Evolutionary conservation across 2,113 vertebrate species (phyloP).

Genomic region (Psephotus haematonotus): DNA sequence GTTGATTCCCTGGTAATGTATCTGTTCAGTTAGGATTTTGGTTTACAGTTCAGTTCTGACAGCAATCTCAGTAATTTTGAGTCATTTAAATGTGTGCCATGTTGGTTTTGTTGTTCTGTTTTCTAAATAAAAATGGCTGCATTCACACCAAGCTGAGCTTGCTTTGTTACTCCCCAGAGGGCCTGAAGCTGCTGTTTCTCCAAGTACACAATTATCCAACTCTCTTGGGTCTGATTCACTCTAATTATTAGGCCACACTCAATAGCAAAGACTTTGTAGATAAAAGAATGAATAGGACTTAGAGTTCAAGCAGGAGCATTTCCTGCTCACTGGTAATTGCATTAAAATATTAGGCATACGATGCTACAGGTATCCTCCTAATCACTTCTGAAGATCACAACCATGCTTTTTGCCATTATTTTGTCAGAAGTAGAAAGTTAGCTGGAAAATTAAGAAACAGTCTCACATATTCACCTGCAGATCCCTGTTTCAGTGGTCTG

Average conservation of each 20-base stretch:
- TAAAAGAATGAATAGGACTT: background rate
- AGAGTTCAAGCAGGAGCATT: background rate
- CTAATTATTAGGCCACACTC: background rate
- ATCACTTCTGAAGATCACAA: background rate
- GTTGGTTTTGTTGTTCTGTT: background rate
- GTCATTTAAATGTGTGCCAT: background rate
- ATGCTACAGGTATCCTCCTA: background rate
- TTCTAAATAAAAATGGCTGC: background rate
- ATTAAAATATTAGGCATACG: background rate
- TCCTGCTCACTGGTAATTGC: background rate
- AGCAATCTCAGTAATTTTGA: background rate
- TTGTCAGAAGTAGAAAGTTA: background rate
- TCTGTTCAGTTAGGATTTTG: background rate
- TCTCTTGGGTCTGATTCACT: background rate
- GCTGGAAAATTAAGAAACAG: background rate
- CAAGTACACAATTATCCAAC: background rate
- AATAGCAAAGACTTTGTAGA: background rate
- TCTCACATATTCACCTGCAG: background rate
- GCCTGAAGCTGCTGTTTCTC: background rate
- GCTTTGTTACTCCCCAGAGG: background rate
- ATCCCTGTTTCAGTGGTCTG: background rate
- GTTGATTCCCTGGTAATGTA: background rate
- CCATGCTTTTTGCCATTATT: background rate
- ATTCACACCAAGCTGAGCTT: background rate
- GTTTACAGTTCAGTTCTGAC: background rate